Evolutionary conservation across 2,113 vertebrate species (phyloP), one percentile per base, ranked within the genome.

Genomic region (Puffinus mauretanicus): DNA sequence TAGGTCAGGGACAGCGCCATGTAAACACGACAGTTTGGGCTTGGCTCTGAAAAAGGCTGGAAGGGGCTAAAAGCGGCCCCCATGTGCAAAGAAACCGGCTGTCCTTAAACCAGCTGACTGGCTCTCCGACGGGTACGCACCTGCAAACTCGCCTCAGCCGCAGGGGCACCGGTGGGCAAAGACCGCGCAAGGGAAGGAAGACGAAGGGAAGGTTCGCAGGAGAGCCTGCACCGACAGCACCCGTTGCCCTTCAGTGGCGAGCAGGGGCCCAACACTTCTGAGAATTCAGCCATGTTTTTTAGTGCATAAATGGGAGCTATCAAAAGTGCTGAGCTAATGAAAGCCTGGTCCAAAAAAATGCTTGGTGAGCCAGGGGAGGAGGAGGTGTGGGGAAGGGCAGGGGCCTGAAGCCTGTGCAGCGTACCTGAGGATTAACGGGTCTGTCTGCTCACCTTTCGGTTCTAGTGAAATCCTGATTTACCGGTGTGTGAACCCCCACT

Each of bases 191-290:
- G 34, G 38, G 44, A 52, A 34, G 17, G 17, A 30, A 47, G 57
- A 11, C n/a, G 11, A 61, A 64, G 55, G 78, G 47, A 65, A 72
- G n/a, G 8, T 62, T 66, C 70, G 40, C 34, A 1, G 9, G 46
- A 51, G 30, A 66, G 16, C 52, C 61, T 32, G 46, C 32, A 24
- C n/a, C 73, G 40, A 10, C 20, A 38, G 67, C 73, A 60, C 49
- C 34, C 11, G 2, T 3, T 29, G 44, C 51, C 26, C 61, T 47
- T 30, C 3, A 14, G 60, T 3, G 40, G 22, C 0, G 1, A 86
- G 54, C 54, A 36, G 25, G 7, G 11, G 26, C 36, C 22, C 30
- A 8, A 7, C 16, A 5, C 22, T 61, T 27, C 66, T 30, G 27
- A 61, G 51, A 64, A 69, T 9, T 29, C 60, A 73, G 71, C 25